Base-by-base conservation (phyloP, 2,113 vertebrate genomes). In the Alaudala cheleensis region DNA sequence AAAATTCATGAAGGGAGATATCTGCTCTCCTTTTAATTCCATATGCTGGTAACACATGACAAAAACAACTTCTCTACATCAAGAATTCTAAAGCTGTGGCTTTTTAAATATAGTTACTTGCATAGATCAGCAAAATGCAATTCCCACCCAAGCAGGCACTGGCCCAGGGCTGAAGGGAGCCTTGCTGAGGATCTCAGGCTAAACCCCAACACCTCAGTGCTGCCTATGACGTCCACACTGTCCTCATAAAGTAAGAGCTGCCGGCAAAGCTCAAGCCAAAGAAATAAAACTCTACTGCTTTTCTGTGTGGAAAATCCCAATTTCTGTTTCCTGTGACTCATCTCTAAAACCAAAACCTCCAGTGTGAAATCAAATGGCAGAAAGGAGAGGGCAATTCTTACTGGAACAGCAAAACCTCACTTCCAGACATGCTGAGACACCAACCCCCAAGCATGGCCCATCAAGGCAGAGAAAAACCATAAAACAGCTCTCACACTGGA, bases 301-400 rank as follows among this genome's bases (percentile, higher is more conserved):
- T 60, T 56, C 66, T 56, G 7, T 19, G 24, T 54, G 76, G 67
- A 91, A 74, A 81, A 91, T 65, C 72, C 45, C 1, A 0, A 45
- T 77, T 80, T 82, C 49, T 74, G 6, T n/a, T 70, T 86, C 80
- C 42, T 49, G 5, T 95, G 91, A 96, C 83, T 96, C 86, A 95
- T 83, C 54, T 29, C 58, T 28, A 53, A 88, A 92, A 61, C 31
- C 62, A 88, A 84, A 92, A 69, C n/a, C 54, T 88, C 72, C 64
- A 69, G 50, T 24, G 50, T 5, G 5, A 88, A 83, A 92, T 40
- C 66, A 88, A 74, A 86, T 29, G 67, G 77, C 50, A 81, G 53
- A 69, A 82, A 67, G 37, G 7, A 69, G 45, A 86, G 28, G 33
- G 54, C 86, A 95, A 91, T 73, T 45, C 65, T 91, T 92, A 95